Base-by-base conservation (phyloP, 2,797 vertebrate species). In the Myotis findleyi region DNA sequence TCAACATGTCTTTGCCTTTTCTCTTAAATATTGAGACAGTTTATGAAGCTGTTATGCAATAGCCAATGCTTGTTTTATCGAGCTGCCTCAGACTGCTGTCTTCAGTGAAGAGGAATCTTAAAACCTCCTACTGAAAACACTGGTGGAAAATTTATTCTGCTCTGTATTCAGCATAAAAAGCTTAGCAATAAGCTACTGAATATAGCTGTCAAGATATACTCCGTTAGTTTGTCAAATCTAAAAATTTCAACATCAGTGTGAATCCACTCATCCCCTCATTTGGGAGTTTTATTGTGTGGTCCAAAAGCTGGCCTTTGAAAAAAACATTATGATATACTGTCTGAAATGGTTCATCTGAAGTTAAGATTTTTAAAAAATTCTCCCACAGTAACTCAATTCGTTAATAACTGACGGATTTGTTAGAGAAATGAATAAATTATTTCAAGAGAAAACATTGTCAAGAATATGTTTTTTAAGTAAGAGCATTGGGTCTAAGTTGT, bases 41-140 rank as follows among this genome's bases (percentile, higher is more conserved):
- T 97, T 95, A 97, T 62, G 95, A 95, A 72, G 87, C 94, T 82
- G 59, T 95, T 95, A 95, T 69, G 47, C 96, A 98, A 87, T 97
- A 96, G 82, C 94, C 94, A 91, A n/a, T n/a, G 20, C 93, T 97
- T 98, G 85, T 94, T 98, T 98, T 97, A 98, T 95, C 97, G 89
- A 95, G 72, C 96, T 97, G 96, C 87, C 83, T 96, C 95, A 97
- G 95, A 95, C 97, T 97, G 85, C 92, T 71, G 66, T 88, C 49
- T 88, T 94, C 95, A 53, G 57, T 96, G 95, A 97, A 96, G 96
- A 87, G 96, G 95, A 97, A 96, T 97, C 96, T 97, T 96, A 97
- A 97, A 93, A 92, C 91, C 47, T 91, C 84, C 96, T 89, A 96
- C 84, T 97, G 90, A 97, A 97, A 98, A 97, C 96, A 97, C 93